Evolutionary conservation across 2,113 vertebrate genomes (phyloP).

Genomic region (Oryctolagus cuniculus): DNA sequence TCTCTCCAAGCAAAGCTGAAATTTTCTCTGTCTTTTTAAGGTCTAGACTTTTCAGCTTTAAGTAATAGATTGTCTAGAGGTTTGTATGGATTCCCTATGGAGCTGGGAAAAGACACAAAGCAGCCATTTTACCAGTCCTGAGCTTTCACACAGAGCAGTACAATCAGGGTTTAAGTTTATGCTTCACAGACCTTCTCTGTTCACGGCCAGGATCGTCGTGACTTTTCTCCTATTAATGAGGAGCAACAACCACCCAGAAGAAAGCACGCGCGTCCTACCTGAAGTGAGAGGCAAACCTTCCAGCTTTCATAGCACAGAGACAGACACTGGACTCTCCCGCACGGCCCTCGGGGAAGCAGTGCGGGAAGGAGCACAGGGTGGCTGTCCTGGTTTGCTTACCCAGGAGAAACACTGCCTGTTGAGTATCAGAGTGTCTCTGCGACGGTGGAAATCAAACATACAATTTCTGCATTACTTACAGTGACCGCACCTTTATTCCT

Average conservation of each 20-base stretch:
- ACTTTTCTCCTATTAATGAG: constrained; percentile 22
- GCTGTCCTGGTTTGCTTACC: not conserved
- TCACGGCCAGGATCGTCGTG: not conserved
- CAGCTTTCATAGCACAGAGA: not conserved
- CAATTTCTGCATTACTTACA: not conserved
- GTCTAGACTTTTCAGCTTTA: constrained; percentile 65
- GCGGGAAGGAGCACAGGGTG: not conserved
- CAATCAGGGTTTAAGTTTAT: constrained; percentile 67
- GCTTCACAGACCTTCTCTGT: constrained; percentile 67
- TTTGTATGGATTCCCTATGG: constrained; percentile 66
- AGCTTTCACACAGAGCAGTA: constrained; percentile 54
- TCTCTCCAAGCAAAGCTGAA: constrained; percentile 19
- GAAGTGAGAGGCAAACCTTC: constrained; percentile 17
- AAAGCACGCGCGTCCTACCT: constrained; percentile 13
- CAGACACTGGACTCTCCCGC: not conserved
- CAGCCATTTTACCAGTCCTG: constrained; percentile 56
- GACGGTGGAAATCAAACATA: not conserved
- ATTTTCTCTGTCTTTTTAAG: constrained; percentile 30
- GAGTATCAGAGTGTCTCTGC: not conserved
- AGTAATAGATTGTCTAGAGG: constrained; percentile 57
- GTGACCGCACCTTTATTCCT: constrained; percentile 41
- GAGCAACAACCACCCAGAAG: not conserved
- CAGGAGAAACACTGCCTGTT: constrained; percentile 20
- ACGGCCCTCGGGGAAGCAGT: not conserved
- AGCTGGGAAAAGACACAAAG: constrained; percentile 66